phyloP scores from a whole-genome alignment of 2,797 vertebrate genomes.

The Sebastes iracundus region DNA sequence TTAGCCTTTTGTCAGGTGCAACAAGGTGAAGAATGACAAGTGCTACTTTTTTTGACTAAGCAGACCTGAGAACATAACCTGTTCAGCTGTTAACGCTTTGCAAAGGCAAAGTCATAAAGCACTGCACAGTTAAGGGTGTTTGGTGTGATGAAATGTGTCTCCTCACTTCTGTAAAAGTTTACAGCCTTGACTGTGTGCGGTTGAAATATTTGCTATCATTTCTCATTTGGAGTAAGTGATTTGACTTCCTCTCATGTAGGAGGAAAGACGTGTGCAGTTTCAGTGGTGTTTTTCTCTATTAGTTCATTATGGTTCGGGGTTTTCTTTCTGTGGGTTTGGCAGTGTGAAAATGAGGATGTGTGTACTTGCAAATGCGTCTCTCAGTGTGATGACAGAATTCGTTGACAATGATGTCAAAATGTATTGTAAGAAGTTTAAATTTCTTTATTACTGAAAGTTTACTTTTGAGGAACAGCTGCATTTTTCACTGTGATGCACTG shows the following conservation, averaged over 20 bases:
- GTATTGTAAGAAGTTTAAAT: not conserved
- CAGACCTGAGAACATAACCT: not conserved
- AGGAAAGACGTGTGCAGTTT: slow-evolving; percentile 39
- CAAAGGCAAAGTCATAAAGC: not conserved
- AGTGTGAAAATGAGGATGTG: slow-evolving; percentile 62
- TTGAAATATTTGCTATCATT: slow-evolving; percentile 16
- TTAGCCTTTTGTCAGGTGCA: not conserved
- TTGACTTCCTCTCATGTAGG: slow-evolving; percentile 47
- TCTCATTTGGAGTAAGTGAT: slow-evolving; percentile 22
- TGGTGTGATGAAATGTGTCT: not conserved
- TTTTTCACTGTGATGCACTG: not conserved
- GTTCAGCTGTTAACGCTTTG: not conserved
- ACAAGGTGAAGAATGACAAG: not conserved
- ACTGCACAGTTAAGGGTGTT: not conserved
- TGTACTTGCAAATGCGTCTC: not conserved
- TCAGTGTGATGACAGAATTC: not conserved
- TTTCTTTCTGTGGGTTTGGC: slow-evolving; percentile 40
- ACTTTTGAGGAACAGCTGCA: not conserved
- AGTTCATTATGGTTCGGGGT: slow-evolving; percentile 37
- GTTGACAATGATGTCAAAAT: not conserved
- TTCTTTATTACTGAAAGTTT: not conserved
- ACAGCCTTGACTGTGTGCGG: not conserved
- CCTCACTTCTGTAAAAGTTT: slow-evolving; percentile 27
- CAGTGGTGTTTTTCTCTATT: slow-evolving; percentile 26
- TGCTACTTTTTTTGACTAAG: not conserved